Evolutionary conservation across 2,888 invertebrate species (phyloP).

Genomic region (Melanargia galathea): DNA sequence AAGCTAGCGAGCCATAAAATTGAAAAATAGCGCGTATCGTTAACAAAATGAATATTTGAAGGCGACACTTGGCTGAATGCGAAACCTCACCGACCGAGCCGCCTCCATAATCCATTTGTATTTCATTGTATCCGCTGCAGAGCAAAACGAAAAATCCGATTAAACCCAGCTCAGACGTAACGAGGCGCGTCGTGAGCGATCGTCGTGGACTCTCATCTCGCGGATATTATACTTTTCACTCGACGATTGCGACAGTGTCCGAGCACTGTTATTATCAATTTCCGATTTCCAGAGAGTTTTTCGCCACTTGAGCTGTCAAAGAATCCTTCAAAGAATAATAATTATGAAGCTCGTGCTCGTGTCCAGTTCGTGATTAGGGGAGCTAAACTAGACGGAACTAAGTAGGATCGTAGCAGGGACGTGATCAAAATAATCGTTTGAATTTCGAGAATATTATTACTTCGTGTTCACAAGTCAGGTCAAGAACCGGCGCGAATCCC

Average conservation of each 20-base stretch:
- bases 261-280: constrained; percentile 5
- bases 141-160: constrained; percentile 25
- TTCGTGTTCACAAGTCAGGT: no score
- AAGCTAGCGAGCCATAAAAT: no score
- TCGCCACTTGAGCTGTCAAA: neutral
- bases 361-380: neutral
- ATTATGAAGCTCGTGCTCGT: neutral
- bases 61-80: constrained; percentile 2
- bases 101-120: constrained; percentile 21
- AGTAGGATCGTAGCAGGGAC: no score
- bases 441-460: no score
- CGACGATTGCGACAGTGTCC: neutral
- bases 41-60: constrained; percentile 8
- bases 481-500: no score
- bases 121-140: constrained; percentile 24
- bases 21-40: neutral
- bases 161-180: constrained; percentile 42
- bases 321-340: neutral
- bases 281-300: neutral
- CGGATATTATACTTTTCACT: neutral
- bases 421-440: no score
- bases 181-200: constrained; percentile 26
- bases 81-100: constrained; percentile 9
- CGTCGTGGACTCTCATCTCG: constrained; percentile 10
- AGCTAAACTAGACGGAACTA: no score